Evolutionary conservation across 2,888 invertebrate species (phyloP), one percentile per base, ranked within the genome.

Genomic region (Cenopis cana): DNA sequence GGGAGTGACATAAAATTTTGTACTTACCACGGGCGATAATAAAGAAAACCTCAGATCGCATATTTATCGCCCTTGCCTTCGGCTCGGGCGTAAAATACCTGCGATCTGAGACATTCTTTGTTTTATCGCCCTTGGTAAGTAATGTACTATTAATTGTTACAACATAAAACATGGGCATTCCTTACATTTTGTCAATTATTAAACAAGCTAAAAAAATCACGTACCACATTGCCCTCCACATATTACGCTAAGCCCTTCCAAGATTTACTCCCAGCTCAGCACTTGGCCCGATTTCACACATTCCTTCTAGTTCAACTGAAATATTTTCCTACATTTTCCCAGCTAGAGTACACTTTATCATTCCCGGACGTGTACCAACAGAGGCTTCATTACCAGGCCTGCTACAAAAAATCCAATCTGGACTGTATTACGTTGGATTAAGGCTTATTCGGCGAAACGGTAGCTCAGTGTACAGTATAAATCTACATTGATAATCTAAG

Each of bases 341-440:
- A 17, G 46, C 61, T 55, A 56, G 67, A 71, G 71, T 38, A 71
- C 71, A 66, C 71, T 71, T 71, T 71, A 67, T 71, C 71, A 71
- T 67, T 71, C 71, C 38, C 67, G 71, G 71, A 71, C 71, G 66
- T 71, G 71, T 71, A 70, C 49, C 64, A 70, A 70, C 71, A 49
- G 54, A 46, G 71, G 59, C 65, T 67, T 71, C 36, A 71, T 71
- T 67, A 71, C 71, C 66, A 33, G 71, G 54, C 17, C 50, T 54
- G 33, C 38, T 33, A 50, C 24, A 3, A 20, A 33, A 18, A 36
- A 38, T 55, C 49, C 66, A 67, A 29, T 67, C 55, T 71, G 66
- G 50, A 55, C 49, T 49, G 38, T 71, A 49, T 67, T 61, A 61
- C 67, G 29, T 20, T 12, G 67, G 55, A 46, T 71, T 71, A 67